Evolutionary conservation across 1,140 invertebrate species (phyloP).

Genomic region (Drosophila equinoxialis): DNA sequence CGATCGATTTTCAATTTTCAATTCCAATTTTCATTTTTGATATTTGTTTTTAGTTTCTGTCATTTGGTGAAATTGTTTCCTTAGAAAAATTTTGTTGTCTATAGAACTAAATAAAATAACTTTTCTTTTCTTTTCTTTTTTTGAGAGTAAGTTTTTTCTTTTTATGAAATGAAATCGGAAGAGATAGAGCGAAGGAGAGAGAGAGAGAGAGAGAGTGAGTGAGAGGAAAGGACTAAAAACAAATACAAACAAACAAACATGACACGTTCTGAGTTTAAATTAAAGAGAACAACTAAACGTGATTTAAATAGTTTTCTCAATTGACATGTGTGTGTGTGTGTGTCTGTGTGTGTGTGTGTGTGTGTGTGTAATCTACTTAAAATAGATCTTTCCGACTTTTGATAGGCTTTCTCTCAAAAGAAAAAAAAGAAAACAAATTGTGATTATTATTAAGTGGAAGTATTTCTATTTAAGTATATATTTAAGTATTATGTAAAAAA

Average conservation of each 20-base stretch:
- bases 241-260: conserved; percentile 13
- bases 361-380: conserved; percentile 62
- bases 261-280: conserved; percentile 11
- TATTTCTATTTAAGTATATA: conserved; percentile 48
- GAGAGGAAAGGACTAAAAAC: not conserved
- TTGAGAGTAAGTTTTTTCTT: conserved; percentile 28
- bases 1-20: too few relatives aligned
- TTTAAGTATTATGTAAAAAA: conserved; percentile 35
- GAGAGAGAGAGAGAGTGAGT: not conserved
- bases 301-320: conserved; percentile 4
- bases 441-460: conserved; percentile 75
- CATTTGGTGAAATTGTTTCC: conserved; percentile 20
- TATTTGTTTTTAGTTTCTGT: not conserved
- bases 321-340: conserved; percentile 27
- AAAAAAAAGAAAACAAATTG: conserved; percentile 57
- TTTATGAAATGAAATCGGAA: not conserved
- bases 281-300: conserved; percentile 3
- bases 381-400: conserved; percentile 61
- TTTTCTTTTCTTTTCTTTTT: conserved; percentile 32
- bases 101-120: conserved; percentile 29
- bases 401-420: conserved; percentile 72
- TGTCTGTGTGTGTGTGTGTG: conserved; percentile 37
- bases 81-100: conserved; percentile 44
- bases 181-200: not conserved
- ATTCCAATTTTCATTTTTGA: too few relatives aligned